These are phyloP conservation scores for Kryptolebias marmoratus DNA, from an alignment of 2,113 vertebrate species.

Conservation along the genomic window DNA sequence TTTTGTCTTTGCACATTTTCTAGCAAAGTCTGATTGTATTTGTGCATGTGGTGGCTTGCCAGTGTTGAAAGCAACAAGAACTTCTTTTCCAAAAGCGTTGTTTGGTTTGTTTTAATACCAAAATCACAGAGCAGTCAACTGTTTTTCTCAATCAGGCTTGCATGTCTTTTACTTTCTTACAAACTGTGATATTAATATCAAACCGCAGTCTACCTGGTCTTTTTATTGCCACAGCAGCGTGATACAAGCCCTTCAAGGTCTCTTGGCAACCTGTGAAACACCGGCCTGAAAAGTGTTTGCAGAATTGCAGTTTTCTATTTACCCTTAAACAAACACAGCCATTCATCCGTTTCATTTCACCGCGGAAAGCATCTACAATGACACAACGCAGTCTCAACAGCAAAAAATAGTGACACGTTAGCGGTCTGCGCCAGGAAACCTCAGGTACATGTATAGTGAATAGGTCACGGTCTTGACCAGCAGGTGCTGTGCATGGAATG, in stretches of 20 bases:
- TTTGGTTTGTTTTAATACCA: conserved; percentile 25
- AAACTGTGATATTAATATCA: conserved; percentile 50
- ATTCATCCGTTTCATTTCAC: conserved; percentile 35
- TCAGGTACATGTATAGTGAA: conserved; percentile 50
- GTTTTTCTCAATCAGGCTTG: conserved; percentile 24
- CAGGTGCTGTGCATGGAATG: conserved; percentile 66
- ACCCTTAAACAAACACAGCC: conserved; percentile 49
- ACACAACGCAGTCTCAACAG: conserved; percentile 57
- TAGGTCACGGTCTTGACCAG: conserved; percentile 39
- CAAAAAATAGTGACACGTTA: conserved; percentile 38
- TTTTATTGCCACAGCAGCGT: conserved; percentile 26
- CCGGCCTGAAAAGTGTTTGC: conserved; percentile 56
- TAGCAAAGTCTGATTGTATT: conserved; percentile 71
- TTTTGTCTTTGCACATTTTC: conserved; percentile 63
- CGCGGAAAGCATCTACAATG: conserved; percentile 48
- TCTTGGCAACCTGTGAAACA: conserved; percentile 55
- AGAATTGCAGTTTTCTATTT: conserved; percentile 65
- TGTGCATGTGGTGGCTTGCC: conserved; percentile 69
- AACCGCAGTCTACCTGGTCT: conserved; percentile 21
- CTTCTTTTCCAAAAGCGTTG: conserved; percentile 6
- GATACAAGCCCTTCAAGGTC: conserved; percentile 49
- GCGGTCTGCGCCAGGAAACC: conserved; percentile 54
- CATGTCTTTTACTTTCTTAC: conserved; percentile 30
- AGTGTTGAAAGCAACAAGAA: conserved; percentile 40
- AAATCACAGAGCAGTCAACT: background rate